Conservation (phyloP, 2,888 invertebrate species). For the Calephelis perditalis region DNA sequence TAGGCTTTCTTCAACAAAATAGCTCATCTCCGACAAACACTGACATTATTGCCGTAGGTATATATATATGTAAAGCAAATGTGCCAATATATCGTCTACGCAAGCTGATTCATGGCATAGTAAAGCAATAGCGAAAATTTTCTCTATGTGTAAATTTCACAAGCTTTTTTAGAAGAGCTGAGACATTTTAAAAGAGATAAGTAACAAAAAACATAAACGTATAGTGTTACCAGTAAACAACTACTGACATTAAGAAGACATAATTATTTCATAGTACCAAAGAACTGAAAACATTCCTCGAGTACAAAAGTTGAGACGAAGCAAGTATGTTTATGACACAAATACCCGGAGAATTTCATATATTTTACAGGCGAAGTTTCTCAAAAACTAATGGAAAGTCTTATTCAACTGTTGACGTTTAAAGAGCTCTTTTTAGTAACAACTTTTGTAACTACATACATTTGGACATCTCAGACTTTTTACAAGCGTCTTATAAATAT, state of each 20-base stretch:
- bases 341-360: slow-evolving; percentile 17
- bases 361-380: slow-evolving; percentile 16
- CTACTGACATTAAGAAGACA: slow-evolving; percentile 5
- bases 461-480: not conserved
- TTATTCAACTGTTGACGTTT: slow-evolving; percentile 11
- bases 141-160: too few species aligned
- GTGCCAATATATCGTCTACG: too few species aligned
- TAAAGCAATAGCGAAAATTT: too few species aligned
- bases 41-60: too few species aligned
- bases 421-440: not conserved
- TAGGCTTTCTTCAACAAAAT: too few species aligned
- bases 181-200: not conserved
- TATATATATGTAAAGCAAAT: too few species aligned
- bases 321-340: slow-evolving; percentile 16
- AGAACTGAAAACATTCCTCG: slow-evolving; percentile 6
- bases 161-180: not conserved
- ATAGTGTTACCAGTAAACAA: not conserved
- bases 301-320: slow-evolving; percentile 8
- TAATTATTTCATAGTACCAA: slow-evolving; percentile 10
- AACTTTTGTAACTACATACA: slow-evolving; percentile 11
- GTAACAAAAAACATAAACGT: not conserved
- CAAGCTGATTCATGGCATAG: too few species aligned
- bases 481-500: slow-evolving; percentile 3
- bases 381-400: slow-evolving; percentile 18
- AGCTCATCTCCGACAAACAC: too few species aligned